A percentile compares a stretch with the other conserved stretches of the same genome.
These are phyloP conservation scores for Luidia sarsii DNA, from an alignment of 53 echinoderm and acorn worm species.

Conservation along the genomic window DNA sequence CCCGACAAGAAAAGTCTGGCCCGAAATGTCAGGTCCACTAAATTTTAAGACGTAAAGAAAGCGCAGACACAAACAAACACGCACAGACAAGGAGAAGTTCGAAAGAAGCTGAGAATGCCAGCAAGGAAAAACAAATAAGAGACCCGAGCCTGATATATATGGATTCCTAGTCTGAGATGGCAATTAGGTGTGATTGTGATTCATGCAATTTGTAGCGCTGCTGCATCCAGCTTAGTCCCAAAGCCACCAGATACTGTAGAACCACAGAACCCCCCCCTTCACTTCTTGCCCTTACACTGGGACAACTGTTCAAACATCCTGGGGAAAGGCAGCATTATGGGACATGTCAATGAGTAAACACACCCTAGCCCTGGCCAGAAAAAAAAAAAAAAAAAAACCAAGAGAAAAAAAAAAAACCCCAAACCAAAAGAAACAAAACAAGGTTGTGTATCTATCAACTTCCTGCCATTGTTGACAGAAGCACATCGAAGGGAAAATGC, in stretches of 20 bases:
- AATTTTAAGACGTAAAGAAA: no score
- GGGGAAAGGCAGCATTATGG: constrained; percentile 27
- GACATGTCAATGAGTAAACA: constrained; percentile 46
- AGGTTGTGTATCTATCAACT: constrained; percentile 40
- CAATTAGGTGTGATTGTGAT: constrained; percentile 29
- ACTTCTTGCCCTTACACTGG: not conserved
- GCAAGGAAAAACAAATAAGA: no score
- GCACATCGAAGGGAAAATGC: not conserved
- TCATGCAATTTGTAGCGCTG: constrained; percentile 31
- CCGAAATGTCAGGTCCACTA: no score
- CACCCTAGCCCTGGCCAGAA: not conserved
- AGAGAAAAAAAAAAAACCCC: not conserved
- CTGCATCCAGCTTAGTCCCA: no score
- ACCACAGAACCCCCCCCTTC: not conserved
- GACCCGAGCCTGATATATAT: no score
- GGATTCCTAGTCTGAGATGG: no score
- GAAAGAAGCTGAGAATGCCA: no score
- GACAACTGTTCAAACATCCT: constrained; percentile 52
- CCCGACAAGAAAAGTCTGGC: no score
- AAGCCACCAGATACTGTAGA: no score
- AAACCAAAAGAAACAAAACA: constrained; percentile 32
- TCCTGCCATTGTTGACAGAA: constrained; percentile 57
- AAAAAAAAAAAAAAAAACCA: not conserved
- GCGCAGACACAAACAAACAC: no score
- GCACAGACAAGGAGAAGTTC: no score